These are phyloP conservation scores for Anguilla rostrata DNA, from an alignment of 2,113 vertebrate genomes.

Conservation along the genomic window DNA sequence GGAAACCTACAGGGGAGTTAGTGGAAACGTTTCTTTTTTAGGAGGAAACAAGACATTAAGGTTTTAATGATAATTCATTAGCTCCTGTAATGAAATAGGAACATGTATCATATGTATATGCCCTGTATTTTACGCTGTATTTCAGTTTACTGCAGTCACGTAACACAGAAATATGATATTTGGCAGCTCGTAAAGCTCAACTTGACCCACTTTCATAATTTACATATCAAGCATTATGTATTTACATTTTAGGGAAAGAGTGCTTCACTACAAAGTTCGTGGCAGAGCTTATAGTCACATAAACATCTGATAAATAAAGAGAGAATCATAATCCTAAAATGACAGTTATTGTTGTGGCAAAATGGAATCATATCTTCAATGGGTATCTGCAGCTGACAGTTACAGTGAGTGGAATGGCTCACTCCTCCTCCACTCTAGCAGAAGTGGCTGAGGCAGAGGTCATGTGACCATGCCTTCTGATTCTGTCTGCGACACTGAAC, in stretches of 20 bases:
- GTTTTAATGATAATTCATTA: not conserved
- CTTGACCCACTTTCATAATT: conserved; percentile 29
- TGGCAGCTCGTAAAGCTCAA: conserved; percentile 19
- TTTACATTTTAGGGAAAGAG: conserved; percentile 11
- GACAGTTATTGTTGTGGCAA: conserved; percentile 41
- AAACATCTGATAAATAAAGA: conserved; percentile 31
- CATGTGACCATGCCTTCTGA: not conserved
- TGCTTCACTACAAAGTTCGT: conserved; percentile 34
- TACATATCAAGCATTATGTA: conserved; percentile 26
- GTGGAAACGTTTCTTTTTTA: not conserved
- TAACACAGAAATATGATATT: not conserved
- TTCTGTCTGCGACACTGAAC: not conserved
- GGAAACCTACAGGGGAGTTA: not conserved
- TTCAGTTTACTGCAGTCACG: not conserved
- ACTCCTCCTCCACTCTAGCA: not conserved
- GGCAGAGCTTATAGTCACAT: conserved; percentile 34
- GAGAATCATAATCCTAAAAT: conserved; percentile 50
- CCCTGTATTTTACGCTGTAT: not conserved
- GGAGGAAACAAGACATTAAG: not conserved
- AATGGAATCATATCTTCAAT: conserved; percentile 8
- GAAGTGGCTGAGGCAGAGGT: not conserved
- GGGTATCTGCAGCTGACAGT: not conserved
- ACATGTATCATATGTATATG: not conserved
- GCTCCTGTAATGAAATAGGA: not conserved
- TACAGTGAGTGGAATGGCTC: not conserved